Base-by-base conservation (phyloP, 2,113 vertebrate species). In the Hemibagrus wyckioides region DNA sequence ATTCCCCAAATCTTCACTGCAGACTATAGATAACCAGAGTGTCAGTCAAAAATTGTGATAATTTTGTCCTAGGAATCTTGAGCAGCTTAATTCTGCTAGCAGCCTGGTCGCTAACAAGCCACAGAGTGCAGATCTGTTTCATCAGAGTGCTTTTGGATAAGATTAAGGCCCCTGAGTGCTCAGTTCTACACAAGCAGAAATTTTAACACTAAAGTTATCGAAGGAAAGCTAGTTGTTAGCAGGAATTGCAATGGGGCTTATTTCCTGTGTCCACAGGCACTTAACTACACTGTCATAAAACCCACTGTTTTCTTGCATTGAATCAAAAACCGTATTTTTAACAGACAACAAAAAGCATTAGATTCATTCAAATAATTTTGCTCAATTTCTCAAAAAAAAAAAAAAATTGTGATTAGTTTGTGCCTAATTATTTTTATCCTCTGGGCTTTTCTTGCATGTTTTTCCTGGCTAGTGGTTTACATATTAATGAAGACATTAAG, bases 91-190 rank as follows among this genome's bases (percentile, higher is more conserved):
- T 84, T 59, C 65, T 52, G 65, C 21, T 19, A 73, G 84, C 54
- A 52, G 83, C 33, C 13, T 57, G 56, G 9, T 25, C 13, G 33
- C 57, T 76, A 83, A 83, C 65, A 65, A 69, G 44, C 87, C 59
- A 10, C 80, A 36, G 82, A 76, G 80, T 83, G 8, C 25, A 54
- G 5, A 67, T 61, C 48, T 14, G 80, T 88, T 84, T 81, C 86
- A 81, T 84, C 75, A 54, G 80, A 30, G 67, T 80, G 0, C 50
- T 30, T 85, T 90, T 87, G n/a, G 52, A 80, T 39, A 13, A 71
- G 82, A 89, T 90, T 82, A 84, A 81, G 83, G 82, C 90, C 91
- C 89, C 57, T 83, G 86, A 91, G 69, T 56, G 83, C 39, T 85
- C 69, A 15, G 23, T 76, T 87, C 79, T 10, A 85, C 89, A 87